A percentile compares a stretch with the other conserved stretches of the same genome.
Evolutionary conservation across 2,888 invertebrate genomes (phyloP).

Genomic region (Heliconius cydno): DNA sequence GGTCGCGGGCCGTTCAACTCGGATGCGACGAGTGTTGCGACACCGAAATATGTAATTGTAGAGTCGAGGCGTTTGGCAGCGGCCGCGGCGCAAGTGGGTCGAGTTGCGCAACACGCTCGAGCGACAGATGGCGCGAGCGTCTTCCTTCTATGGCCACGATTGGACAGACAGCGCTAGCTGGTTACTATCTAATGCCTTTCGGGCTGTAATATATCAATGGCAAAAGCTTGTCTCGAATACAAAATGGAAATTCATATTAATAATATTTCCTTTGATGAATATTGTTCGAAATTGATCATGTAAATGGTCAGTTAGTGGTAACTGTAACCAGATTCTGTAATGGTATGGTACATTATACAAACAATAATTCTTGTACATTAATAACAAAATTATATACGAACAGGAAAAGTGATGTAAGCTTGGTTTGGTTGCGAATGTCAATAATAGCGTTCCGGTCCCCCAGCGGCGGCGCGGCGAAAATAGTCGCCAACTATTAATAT

Average conservation of each 20-base stretch:
- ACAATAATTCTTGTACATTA: background rate
- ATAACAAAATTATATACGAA: conserved; percentile 40
- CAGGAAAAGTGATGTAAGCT: conserved; percentile 64
- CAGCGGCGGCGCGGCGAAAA: conserved; percentile 76
- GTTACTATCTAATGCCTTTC: conserved; percentile 10
- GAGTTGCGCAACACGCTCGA: conserved; percentile 76
- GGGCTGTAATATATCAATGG: background rate
- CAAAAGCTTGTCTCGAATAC: background rate
- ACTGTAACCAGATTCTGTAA: too few species aligned
- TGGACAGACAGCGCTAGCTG: conserved; percentile 42
- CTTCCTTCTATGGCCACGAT: conserved; percentile 72
- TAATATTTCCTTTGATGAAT: background rate
- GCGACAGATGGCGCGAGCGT: conserved; percentile 78
- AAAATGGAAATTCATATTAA: background rate
- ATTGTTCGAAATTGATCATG: background rate
- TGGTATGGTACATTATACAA: too few species aligned
- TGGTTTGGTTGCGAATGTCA: conserved; percentile 80
- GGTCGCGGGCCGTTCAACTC: conserved; percentile 83
- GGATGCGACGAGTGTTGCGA: conserved; percentile 82
- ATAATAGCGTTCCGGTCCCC: conserved; percentile 80
- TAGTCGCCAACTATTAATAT: conserved; percentile 82
- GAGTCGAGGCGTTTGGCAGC: conserved; percentile 81
- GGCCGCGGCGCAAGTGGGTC: conserved; percentile 78
- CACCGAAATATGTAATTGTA: conserved; percentile 82
- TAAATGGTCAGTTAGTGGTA: background rate